Base-by-base conservation (phyloP, 2,888 invertebrate genomes). In the Opisthograptis luteolata region DNA sequence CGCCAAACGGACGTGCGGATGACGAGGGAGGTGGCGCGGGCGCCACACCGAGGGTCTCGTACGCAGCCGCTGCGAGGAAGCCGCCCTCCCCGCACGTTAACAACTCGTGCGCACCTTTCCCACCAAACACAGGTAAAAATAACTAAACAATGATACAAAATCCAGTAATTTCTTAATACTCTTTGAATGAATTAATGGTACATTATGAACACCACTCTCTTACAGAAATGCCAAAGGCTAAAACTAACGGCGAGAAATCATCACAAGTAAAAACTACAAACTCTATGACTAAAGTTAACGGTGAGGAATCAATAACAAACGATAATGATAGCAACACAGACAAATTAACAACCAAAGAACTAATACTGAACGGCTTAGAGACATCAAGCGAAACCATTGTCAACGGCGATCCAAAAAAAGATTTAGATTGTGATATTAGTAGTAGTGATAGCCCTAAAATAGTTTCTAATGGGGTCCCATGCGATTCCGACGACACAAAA, bases 361-460 rank as follows among this genome's bases (percentile, higher is more conserved):
- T 81, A 80, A 73, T 82, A 75, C 68, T 80, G 55, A 90, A 90
- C 64, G 89, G 90, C 69, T 82, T 84, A 64, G 81, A 82, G 51
- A 76, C 72, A 64, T 61, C 68, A 57, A 63, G 58, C 59, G 76
- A 77, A 60, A 79, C 75, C 66, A 71, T 85, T 73, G 63, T 81
- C 61, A 89, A 90, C 66, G 88, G 87, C 72, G 79, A 84, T 62
- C 70, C 81, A 72, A 87, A 82, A 81, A 82, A 81, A 76, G 72
- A 78, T 76, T 79, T 79, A 75, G 85, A 87, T 80, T 90, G 90
- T 89, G 90, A 90, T 90, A 90, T 89, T 90, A 89, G 86, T 81
- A 85, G 82, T 89, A 89, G 78, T 85, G 78, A 81, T 84, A 86
- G 79, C 76, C 70, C 76, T 85, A 89, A 86, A 83, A 60, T 89